Evolutionary conservation across 1,140 invertebrate genomes (phyloP).

Genomic region (Drosophila suzukii): DNA sequence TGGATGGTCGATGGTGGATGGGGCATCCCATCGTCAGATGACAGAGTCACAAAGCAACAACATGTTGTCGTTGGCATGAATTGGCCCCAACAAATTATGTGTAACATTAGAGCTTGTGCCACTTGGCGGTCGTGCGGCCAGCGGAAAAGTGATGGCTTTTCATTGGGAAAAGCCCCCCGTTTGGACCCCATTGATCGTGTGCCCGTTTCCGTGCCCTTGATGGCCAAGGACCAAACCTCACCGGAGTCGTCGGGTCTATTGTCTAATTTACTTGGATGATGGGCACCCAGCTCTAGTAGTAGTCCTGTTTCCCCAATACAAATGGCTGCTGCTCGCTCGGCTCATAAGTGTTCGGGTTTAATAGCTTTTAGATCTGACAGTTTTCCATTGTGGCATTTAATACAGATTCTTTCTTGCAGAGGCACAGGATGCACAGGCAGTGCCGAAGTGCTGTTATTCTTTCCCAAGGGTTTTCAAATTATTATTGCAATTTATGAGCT

Average conservation of each 20-base stretch:
- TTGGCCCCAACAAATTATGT: slow-evolving; percentile 63
- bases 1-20: background rate
- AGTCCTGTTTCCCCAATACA: no score
- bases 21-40: slow-evolving; percentile 6
- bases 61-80: slow-evolving; percentile 58
- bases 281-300: no score
- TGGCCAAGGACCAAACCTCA: background rate
- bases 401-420: background rate
- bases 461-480: background rate
- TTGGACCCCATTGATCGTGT: background rate
- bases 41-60: slow-evolving; percentile 53
- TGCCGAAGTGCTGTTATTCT: background rate
- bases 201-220: background rate
- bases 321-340: background rate
- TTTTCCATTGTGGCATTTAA: slow-evolving; percentile 31
- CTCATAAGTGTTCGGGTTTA: background rate
- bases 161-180: background rate
- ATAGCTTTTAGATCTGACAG: slow-evolving; percentile 39
- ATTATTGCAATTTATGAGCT: slow-evolving; percentile 21
- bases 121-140: slow-evolving; percentile 20
- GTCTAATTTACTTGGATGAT: background rate
- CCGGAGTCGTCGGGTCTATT: background rate
- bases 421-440: background rate
- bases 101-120: slow-evolving; percentile 31
- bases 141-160: background rate